A percentile compares a stretch with the other conserved stretches of the same genome.
These are phyloP conservation scores for Cecropterus lyciades DNA, from an alignment of 1,140 invertebrate species.

Conservation along the genomic window DNA sequence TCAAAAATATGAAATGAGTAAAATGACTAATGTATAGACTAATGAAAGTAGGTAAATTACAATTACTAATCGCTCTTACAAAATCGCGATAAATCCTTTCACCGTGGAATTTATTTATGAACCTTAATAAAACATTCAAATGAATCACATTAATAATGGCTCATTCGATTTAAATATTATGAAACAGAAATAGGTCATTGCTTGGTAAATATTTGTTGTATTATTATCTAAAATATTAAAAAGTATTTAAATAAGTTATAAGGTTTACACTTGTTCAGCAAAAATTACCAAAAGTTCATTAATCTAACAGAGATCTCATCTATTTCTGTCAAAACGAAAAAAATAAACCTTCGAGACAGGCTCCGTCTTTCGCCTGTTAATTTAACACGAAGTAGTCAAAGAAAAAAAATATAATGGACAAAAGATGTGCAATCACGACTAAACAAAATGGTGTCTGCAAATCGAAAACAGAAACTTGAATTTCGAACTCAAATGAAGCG, in stretches of 20 bases:
- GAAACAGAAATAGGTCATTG: too few relatives aligned
- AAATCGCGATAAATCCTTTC: slow-evolving; percentile 17
- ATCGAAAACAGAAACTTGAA: slow-evolving; percentile 30
- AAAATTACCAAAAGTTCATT: slow-evolving; percentile 22
- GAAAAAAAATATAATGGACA: slow-evolving; percentile 35
- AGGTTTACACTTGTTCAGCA: slow-evolving; percentile 2
- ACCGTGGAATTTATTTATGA: slow-evolving; percentile 15
- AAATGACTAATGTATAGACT: background rate
- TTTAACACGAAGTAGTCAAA: slow-evolving; percentile 12
- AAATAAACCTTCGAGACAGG: slow-evolving; percentile 4
- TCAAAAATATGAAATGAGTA: background rate
- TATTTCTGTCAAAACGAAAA: slow-evolving; percentile 29
- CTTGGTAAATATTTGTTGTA: background rate
- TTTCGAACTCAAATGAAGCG: slow-evolving; percentile 34
- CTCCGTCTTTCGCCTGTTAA: slow-evolving; percentile 10
- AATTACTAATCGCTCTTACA: slow-evolving; percentile 18
- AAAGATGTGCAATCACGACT: slow-evolving; percentile 31
- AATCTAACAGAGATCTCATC: slow-evolving; percentile 33
- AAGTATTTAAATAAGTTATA: background rate
- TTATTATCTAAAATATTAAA: background rate
- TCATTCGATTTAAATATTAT: background rate
- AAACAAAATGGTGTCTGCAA: slow-evolving; percentile 34
- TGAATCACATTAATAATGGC: background rate
- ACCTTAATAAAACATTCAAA: background rate
- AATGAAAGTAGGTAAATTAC: slow-evolving; percentile 2